phyloP scores from a whole-genome alignment of 2,797 vertebrate genomes.

The Myotis pilosus region DNA sequence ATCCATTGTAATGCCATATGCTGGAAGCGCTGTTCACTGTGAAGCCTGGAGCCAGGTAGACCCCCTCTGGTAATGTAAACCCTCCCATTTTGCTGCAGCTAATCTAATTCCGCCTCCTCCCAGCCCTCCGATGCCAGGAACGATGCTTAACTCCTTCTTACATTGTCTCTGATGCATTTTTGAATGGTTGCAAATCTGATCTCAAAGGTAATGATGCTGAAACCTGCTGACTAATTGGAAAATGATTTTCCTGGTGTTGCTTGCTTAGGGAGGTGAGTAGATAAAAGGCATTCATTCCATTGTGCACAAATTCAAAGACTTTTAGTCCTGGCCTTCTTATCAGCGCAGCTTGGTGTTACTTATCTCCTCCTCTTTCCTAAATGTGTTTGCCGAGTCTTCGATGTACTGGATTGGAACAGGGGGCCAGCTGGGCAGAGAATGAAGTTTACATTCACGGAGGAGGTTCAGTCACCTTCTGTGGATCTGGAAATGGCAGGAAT shows the following conservation, averaged over 20 bases:
- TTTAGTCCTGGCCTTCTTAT: slow-evolving; percentile 40
- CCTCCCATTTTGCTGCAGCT: slow-evolving; percentile 78
- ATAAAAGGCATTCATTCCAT: slow-evolving; percentile 70
- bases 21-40: slow-evolving; percentile 82
- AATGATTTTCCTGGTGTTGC: slow-evolving; percentile 77
- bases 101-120: slow-evolving; percentile 84
- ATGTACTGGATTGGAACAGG: slow-evolving; percentile 75
- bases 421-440: slow-evolving; percentile 67
- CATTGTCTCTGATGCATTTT: slow-evolving; percentile 82
- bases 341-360: slow-evolving; percentile 54
- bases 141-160: slow-evolving; percentile 82
- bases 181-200: slow-evolving; percentile 84
- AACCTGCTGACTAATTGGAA: slow-evolving; percentile 84
- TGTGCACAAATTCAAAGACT: slow-evolving; percentile 61
- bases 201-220: slow-evolving; percentile 82
- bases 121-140: slow-evolving; percentile 83
- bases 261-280: slow-evolving; percentile 73
- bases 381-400: slow-evolving; percentile 55
- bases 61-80: slow-evolving; percentile 82
- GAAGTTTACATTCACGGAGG: slow-evolving; percentile 73
- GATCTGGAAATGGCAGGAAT: slow-evolving; percentile 67
- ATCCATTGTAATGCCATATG: slow-evolving; percentile 85
- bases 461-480: slow-evolving; percentile 75
- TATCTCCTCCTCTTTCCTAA: slow-evolving; percentile 63
- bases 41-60: slow-evolving; percentile 83